Base-by-base conservation (phyloP, 2,888 invertebrate genomes). In the Drosophila nigricruria region DNA sequence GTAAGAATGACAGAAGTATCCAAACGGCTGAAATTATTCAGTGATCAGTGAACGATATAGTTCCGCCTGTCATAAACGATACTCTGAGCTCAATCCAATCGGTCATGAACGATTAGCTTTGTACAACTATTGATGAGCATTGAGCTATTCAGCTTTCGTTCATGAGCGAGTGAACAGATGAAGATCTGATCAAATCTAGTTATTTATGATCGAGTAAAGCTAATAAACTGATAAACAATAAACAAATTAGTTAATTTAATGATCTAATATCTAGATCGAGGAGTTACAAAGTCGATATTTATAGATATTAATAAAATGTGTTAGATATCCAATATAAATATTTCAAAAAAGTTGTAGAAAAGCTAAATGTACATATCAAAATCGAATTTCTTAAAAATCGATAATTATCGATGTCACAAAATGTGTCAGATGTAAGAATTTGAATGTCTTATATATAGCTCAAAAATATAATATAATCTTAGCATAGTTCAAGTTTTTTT, bases 71-170 rank as follows among this genome's bases (percentile, higher is more conserved):
- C 45, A 27, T 27, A 47, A 27, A n/a, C 2, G 45, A 27, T 47
- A 25, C 8, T 47, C n/a, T 47, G 10, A 4, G 16, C 27, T 30
- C 12, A 30, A 5, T 30, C 27, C 27, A 47, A 47, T 47, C 47
- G 30, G n/a, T 12, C 47, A 18, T 30, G 47, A 47, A 30, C 4
- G 27, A 47, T 47, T 47, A 47, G n/a, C 18, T 47, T 30, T 47
- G 27, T 27, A 10, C 47, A 27, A 27, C 9, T n/a, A 27, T n/a
- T 10, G 10, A 30, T 27, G 18, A 18, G 47, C 27, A 47, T 47
- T 30, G n/a, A 47, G 10, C 10, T 30, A 47, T 30, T 47, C 18
- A 12, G n/a, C 27, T n/a, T n/a, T n/a, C 47, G 12, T 25, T 16
- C 25, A 25, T 45, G 25, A 45, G 16, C 25, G n/a, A 5, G 10